phyloP scores from a whole-genome alignment of 1,140 invertebrate genomes.

The silkworm (Bombyx mori) region ASM3026992v2 NC_085123.1:5218001-5218500 shows the following conservation, averaged over 20 bases:
- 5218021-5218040: too few species aligned
- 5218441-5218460: too few species aligned
- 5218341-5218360: not conserved
- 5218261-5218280: conserved; percentile 86
- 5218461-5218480: too few species aligned
- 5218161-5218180: conserved; percentile 87
- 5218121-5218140: not conserved
- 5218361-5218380: too few species aligned
- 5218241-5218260: conserved; percentile 94
- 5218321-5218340: conserved; percentile 78
- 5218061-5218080: not conserved
- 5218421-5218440: too few species aligned
- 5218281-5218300: conserved; percentile 95
- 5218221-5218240: conserved; percentile 94
- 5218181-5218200: conserved; percentile 85
- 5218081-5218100: too few species aligned
- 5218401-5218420: too few species aligned
- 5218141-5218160: conserved; percentile 80
- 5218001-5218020: too few species aligned
- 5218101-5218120: too few species aligned
- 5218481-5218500: too few species aligned
- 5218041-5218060: not conserved
- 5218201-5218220: conserved; percentile 87
- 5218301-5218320: conserved; percentile 95
- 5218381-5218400: too few species aligned